Percentiles rank a stretch among this genome's conserved stretches.
Conservation (phyloP, 2,888 invertebrate genomes). For the Hypolimnas misippus region DNA sequence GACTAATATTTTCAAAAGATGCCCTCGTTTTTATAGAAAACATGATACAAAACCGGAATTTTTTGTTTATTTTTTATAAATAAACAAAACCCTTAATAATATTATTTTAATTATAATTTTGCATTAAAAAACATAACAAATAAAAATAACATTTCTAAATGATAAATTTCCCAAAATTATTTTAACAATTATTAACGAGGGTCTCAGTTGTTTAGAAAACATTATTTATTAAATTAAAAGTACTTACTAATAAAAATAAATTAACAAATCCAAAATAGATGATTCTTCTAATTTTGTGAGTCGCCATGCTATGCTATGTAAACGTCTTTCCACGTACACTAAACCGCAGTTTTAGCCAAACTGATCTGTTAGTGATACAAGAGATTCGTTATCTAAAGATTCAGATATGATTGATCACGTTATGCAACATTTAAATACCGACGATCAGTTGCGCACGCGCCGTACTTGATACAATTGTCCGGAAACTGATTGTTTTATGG, state of each 20-base stretch:
- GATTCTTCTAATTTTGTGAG: neutral
- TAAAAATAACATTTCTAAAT: no score
- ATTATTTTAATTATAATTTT: no score
- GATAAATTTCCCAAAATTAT: no score
- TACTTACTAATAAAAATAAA: conserved; percentile 17
- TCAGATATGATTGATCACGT: conserved; percentile 50
- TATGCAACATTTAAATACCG: conserved; percentile 37
- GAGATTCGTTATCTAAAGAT: conserved; percentile 38
- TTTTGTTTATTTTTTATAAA: no score
- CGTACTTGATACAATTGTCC: neutral
- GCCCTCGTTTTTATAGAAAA: no score
- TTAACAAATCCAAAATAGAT: conserved; percentile 26
- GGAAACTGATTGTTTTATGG: conserved; percentile 8
- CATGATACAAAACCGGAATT: no score
- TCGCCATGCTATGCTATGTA: conserved; percentile 15
- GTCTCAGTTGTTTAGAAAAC: no score
- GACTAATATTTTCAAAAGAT: no score
- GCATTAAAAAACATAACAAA: no score
- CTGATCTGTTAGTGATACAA: conserved; percentile 40
- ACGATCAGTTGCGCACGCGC: conserved; percentile 30
- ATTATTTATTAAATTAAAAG: no score
- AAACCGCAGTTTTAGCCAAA: conserved; percentile 5
- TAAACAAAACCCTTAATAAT: no score
- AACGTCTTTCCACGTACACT: conserved; percentile 4
- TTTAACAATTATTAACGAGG: no score